Base-by-base conservation (phyloP, 2,888 invertebrate genomes). In the Myopa tessellatipennis region DNA sequence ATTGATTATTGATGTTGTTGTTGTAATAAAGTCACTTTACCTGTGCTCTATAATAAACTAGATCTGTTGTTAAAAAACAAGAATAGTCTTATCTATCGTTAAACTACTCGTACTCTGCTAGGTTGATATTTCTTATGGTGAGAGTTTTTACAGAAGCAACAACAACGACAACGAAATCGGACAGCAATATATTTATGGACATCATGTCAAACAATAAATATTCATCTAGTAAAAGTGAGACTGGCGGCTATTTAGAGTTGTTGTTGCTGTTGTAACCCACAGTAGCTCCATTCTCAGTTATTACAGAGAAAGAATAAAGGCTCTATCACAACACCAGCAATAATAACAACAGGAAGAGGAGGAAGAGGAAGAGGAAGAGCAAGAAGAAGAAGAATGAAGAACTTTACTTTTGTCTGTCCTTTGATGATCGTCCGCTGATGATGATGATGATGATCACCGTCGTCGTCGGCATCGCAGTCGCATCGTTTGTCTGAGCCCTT, bases 131-230 rank as follows among this genome's bases (percentile, higher is more conserved):
- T 34, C 61, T 61, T 61, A 61, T 61, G 0, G 61, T 18, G 14
- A 61, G 10, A 26, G 12, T 16, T 16, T 63, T 16, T 63, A 50
- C 10, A 50, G 45, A 34, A 61, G 45, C 16, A 71, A 52, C 34
- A 63, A 63, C 74, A 36, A 68, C 40, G 74, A 70, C 78, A 78
- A 76, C 78, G 77, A 78, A 79, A 80, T 77, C 77, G 76, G 78
- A 10, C 40, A 74, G 36, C 70, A 69, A 52, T 84, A 82, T 84
- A 82, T 84, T 84, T 83, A 83, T 83, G 83, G 84, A 83, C 81
- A 82, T 81, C 82, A 81, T 84, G 84, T 83, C 84, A 83, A 82
- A 83, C 83, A 85, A 84, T 85, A 82, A 84, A 84, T 78, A 77
- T 75, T 72, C 71, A 67, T 71, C 68, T 10, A 61, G 55, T 65